phyloP scores from a whole-genome alignment of 1,140 invertebrate species.

The Arctopsyche grandis region DNA sequence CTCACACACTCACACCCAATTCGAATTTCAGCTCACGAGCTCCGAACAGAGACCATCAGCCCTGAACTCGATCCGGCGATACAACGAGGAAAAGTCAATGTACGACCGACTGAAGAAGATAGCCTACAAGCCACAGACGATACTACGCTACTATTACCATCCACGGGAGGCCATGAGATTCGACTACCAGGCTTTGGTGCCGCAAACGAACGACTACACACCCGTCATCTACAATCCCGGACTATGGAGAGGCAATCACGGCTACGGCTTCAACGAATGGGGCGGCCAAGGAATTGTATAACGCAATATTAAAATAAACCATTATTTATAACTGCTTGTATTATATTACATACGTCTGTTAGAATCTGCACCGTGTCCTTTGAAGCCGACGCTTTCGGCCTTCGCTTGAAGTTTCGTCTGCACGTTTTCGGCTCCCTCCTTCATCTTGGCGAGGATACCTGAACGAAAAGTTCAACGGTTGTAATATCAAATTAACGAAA shows the following conservation, averaged over 20 bases:
- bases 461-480: slow-evolving; percentile 46
- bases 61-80: neutral
- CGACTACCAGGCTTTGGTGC: slow-evolving; percentile 47
- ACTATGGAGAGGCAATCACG: slow-evolving; percentile 40
- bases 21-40: too few species aligned
- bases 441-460: slow-evolving; percentile 95
- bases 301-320: slow-evolving; percentile 9
- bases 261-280: slow-evolving; percentile 53
- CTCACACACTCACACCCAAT: neutral
- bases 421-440: slow-evolving; percentile 94
- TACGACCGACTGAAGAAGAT: neutral
- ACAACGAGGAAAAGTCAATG: neutral
- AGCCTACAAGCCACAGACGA: slow-evolving; percentile 25
- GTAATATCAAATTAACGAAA: slow-evolving; percentile 21
- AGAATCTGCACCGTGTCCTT: slow-evolving; percentile 64
- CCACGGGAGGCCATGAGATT: slow-evolving; percentile 42
- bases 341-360: slow-evolving; percentile 69
- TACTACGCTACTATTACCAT: slow-evolving; percentile 39
- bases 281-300: slow-evolving; percentile 39
- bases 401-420: slow-evolving; percentile 94
- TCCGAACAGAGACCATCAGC: too few species aligned
- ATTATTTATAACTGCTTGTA: neutral
- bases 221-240: slow-evolving; percentile 42
- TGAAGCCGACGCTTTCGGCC: slow-evolving; percentile 76
- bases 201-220: slow-evolving; percentile 44